phyloP scores from a whole-genome alignment of 2,113 vertebrate species.

The Oryzias curvinotus region DNA sequence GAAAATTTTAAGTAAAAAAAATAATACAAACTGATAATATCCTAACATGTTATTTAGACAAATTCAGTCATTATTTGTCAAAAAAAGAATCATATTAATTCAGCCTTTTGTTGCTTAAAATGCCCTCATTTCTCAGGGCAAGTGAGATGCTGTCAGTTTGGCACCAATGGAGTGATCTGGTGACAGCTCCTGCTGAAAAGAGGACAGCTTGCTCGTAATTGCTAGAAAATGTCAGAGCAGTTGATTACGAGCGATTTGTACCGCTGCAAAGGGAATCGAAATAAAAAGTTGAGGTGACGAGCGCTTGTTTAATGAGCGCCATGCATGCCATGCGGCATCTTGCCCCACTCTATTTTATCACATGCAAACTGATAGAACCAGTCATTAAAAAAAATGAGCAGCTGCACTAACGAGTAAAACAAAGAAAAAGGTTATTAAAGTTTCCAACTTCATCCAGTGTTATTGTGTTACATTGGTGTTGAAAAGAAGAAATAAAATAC shows the following conservation, averaged over 20 bases:
- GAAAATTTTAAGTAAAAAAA: background rate
- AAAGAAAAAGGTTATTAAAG: conserved; percentile 4
- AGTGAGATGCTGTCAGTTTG: conserved; percentile 36
- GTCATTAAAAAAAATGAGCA: conserved; percentile 37
- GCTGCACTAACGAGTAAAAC: conserved; percentile 37
- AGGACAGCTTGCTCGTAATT: conserved; percentile 70
- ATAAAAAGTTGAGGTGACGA: conserved; percentile 70
- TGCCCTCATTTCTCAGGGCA: conserved; percentile 39
- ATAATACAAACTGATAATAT: background rate
- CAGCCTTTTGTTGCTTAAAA: conserved; percentile 29
- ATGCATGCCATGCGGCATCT: conserved; percentile 62
- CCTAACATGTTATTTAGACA: conserved; percentile 6
- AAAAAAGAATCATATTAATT: conserved; percentile 16
- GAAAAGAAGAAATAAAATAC: no score
- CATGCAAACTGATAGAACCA: conserved; percentile 58
- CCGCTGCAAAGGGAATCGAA: conserved; percentile 62
- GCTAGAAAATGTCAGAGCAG: conserved; percentile 74
- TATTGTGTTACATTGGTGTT: no score
- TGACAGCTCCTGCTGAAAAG: conserved; percentile 39
- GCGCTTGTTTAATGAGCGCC: conserved; percentile 72
- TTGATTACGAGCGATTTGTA: conserved; percentile 78
- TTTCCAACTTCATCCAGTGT: no score
- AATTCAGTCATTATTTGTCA: conserved; percentile 2
- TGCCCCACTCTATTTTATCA: conserved; percentile 67
- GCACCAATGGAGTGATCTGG: conserved; percentile 48